A percentile compares a stretch with the other conserved stretches of the same genome.
phyloP scores from a whole-genome alignment of 2,113 vertebrate species.

The Numida meleagris region DNA sequence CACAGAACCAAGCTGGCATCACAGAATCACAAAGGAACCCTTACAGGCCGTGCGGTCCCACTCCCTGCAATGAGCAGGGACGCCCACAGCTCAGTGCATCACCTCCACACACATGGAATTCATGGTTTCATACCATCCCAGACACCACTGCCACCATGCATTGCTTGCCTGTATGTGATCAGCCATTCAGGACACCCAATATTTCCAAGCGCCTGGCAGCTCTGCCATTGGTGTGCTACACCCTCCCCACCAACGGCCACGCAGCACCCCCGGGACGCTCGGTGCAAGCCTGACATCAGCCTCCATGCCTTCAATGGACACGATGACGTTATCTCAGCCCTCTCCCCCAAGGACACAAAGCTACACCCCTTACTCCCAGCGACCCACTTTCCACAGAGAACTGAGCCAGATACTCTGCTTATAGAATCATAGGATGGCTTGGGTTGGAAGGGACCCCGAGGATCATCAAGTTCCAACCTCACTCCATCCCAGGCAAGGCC shows the following conservation, averaged over 20 bases:
- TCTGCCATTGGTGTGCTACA: fast-evolving
- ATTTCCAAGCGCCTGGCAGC: not conserved
- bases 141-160: fast-evolving
- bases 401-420: not conserved
- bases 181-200: not conserved
- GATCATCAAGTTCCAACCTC: too few species aligned
- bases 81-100: too few species aligned
- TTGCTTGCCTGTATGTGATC: not conserved
- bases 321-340: not conserved
- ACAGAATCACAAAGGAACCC: too few species aligned
- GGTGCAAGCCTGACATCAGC: not conserved
- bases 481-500: too few species aligned
- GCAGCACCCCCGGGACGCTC: fast-evolving
- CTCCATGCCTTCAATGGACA: fast-evolving
- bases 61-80: too few species aligned
- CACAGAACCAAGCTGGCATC: not conserved
- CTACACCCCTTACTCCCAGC: constrained; percentile 16
- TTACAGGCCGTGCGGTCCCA: too few species aligned
- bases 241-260: not conserved
- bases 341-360: constrained; percentile 17
- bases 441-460: too few species aligned
- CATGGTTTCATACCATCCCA: not conserved
- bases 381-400: not conserved
- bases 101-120: too few species aligned
- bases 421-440: too few species aligned